phyloP scores from a whole-genome alignment of 2,888 invertebrate species.

The Drosophila melanosoma region DNA sequence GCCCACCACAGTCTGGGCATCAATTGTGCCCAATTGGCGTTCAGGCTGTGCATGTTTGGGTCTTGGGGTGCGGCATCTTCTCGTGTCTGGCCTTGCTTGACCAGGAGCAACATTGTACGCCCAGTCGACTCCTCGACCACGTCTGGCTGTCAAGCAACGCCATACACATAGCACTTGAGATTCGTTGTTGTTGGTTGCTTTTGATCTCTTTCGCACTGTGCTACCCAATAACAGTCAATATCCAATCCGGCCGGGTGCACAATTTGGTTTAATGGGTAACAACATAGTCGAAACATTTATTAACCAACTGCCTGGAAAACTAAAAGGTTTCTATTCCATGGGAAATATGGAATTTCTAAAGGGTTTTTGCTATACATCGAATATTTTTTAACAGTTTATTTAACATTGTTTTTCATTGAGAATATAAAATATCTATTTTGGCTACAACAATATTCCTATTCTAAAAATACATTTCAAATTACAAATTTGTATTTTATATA shows the following conservation, averaged over 20 bases:
- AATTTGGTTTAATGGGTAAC: background rate
- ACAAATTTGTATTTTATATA: background rate
- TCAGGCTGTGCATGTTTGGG: slow-evolving; percentile 48
- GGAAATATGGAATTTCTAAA: background rate
- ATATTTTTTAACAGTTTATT: background rate
- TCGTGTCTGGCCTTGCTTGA: slow-evolving; percentile 74
- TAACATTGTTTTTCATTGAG: background rate
- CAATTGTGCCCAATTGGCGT: background rate
- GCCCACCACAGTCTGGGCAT: slow-evolving; percentile 29
- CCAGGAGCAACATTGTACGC: slow-evolving; percentile 8
- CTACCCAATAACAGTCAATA: slow-evolving; percentile 17
- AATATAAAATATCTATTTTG: background rate
- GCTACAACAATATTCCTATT: background rate
- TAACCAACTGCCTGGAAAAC: background rate
- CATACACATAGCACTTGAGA: slow-evolving; percentile 78
- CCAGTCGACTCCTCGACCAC: background rate
- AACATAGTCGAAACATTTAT: background rate
- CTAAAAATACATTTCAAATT: background rate
- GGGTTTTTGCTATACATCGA: background rate
- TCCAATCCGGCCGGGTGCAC: background rate
- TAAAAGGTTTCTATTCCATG: background rate
- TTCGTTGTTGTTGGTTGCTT: slow-evolving; percentile 86
- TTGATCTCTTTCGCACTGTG: slow-evolving; percentile 81
- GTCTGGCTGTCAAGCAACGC: slow-evolving; percentile 57
- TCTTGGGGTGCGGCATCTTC: slow-evolving; percentile 53